Evolutionary conservation across 2,888 invertebrate species (phyloP), one percentile per base, ranked within the genome.

Genomic region (Drosophila sordidapex): DNA sequence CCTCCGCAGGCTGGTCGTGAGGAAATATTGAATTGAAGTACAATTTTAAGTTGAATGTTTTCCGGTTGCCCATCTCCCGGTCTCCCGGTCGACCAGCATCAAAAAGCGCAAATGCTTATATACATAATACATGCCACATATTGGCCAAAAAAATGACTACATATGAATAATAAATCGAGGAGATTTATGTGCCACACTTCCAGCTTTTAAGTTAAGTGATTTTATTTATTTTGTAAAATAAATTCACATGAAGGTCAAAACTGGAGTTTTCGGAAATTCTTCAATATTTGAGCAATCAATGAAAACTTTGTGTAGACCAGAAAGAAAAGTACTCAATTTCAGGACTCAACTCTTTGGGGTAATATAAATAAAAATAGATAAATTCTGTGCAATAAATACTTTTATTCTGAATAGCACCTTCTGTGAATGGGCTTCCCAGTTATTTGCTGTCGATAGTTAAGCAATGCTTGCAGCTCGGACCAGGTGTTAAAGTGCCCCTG

Each of bases 111-210:
- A 43, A 36, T 70, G n/a, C 51, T 59, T 40, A 51, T 46, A 46
- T 46, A 25, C 46, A 25, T 46, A 25, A 46, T 46, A 25, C 46
- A 48, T 53, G 54, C 35, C 61, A 71, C 46, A 46, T 46, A 46
- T 46, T 46, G 46, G 46, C 46, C 25, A 25, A 53, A 53, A 81
- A 89, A 82, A 82, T 84, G 73, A 78, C 78, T 74, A 69, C 74
- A 87, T 90, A 88, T 88, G 90, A 88, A 88, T 88, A 89, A 88
- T 88, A 88, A 88, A 88, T 88, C 89, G 70, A 27, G 54, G 57
- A 76, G 88, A 87, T 89, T 89, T 87, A 90, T 90, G 90, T 67
- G 61, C 71, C 56, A 68, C 70, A 64, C 61, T 68, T 68, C 51
- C 61, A 56, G 90, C 91, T 87, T 90, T 87, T 87, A 87, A 72